A percentile compares a stretch with the other conserved stretches of the same genome.
These are phyloP conservation scores for Holothuria leucospilota DNA, from an alignment of 53 echinoderm and acorn worm species.

Conservation along the genomic window DNA sequence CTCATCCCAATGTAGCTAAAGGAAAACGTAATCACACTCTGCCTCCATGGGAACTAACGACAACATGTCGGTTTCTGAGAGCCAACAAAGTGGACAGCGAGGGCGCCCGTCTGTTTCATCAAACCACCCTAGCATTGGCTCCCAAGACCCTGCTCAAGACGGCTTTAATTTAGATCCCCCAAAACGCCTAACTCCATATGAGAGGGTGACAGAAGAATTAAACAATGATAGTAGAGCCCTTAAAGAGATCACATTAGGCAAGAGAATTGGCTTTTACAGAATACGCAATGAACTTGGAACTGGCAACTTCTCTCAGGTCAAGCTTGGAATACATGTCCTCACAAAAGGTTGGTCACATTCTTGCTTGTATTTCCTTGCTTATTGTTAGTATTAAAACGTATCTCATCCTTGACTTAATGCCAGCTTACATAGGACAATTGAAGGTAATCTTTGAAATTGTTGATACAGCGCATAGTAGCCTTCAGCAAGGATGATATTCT, in stretches of 20 bases:
- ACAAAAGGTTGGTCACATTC: slow-evolving; percentile 85
- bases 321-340: slow-evolving; percentile 95
- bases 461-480: no score
- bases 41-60: slow-evolving; percentile 45
- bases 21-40: not conserved
- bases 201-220: slow-evolving; percentile 84
- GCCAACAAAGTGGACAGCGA: slow-evolving; percentile 19
- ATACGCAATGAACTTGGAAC: slow-evolving; percentile 97
- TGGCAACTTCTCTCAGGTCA: slow-evolving; percentile 99
- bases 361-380: no score
- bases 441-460: no score
- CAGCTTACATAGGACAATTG: no score
- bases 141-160: slow-evolving; percentile 40
- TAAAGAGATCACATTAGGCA: slow-evolving; percentile 95
- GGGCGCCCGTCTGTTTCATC: slow-evolving; percentile 52
- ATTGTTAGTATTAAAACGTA: no score
- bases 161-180: slow-evolving; percentile 35
- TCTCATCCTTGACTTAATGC: no score
- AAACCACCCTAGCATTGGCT: slow-evolving; percentile 48
- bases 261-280: slow-evolving; percentile 94
- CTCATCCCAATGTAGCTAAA: not conserved
- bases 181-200: slow-evolving; percentile 80
- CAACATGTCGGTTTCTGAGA: slow-evolving; percentile 45
- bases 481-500: no score
- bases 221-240: slow-evolving; percentile 87